Percentiles rank a stretch among this genome's conserved stretches.
phyloP scores from a whole-genome alignment of 92 coral and sea anemone genomes.

The Porites evermanni region DNA sequence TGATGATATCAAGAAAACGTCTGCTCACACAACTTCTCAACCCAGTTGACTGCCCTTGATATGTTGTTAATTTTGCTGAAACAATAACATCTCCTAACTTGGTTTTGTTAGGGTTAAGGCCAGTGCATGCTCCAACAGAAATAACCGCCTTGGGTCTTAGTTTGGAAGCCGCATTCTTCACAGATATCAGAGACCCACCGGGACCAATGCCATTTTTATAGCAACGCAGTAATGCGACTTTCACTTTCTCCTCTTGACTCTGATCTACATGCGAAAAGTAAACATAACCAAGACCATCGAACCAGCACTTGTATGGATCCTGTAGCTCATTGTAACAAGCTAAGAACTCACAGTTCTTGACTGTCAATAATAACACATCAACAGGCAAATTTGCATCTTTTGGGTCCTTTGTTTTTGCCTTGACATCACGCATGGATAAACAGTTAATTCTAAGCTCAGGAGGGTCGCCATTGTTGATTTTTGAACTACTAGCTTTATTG shows the following conservation, averaged over 20 bases:
- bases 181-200: background rate
- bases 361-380: background rate
- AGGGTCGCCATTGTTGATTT: background rate
- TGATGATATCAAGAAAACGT: background rate
- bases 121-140: constrained; percentile 2
- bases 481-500: background rate
- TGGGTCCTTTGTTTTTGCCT: background rate
- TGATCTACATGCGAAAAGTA: background rate
- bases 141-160: background rate
- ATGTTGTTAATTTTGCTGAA: background rate
- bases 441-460: background rate
- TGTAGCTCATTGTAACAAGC: background rate
- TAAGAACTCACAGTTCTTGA: background rate
- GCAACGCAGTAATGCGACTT: background rate
- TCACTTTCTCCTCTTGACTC: background rate
- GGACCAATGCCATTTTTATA: background rate
- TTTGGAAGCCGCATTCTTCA: background rate
- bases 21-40: background rate
- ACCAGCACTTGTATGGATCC: background rate
- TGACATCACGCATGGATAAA: background rate
- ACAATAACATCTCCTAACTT: background rate
- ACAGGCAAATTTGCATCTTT: background rate
- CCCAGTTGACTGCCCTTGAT: background rate
- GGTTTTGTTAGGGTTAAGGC: background rate
- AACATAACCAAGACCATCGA: background rate